Evolutionary conservation across 2,113 vertebrate genomes (phyloP).

Genomic region (Scatophagus argus): DNA sequence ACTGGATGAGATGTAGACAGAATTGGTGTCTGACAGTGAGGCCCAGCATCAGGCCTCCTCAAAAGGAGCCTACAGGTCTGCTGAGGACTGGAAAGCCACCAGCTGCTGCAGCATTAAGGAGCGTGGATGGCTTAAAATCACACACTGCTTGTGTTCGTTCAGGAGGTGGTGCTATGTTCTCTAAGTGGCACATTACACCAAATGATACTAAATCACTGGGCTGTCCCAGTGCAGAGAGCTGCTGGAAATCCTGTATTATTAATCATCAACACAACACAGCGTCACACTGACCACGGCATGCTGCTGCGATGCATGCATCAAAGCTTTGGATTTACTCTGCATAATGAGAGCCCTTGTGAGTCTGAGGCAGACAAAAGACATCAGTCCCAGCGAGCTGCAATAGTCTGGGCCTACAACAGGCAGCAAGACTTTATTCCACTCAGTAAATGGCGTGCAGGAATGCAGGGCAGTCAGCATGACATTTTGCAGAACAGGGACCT

Average conservation of each 20-base stretch:
- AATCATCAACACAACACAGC: conserved; percentile 11
- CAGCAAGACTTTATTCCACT: background rate
- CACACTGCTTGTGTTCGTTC: background rate
- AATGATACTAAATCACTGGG: conserved; percentile 22
- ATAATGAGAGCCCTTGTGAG: background rate
- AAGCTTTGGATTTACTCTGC: background rate
- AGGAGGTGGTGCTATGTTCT: conserved; percentile 14
- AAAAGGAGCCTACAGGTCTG: conserved; percentile 35
- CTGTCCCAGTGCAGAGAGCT: conserved; percentile 25
- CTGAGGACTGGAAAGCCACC: conserved; percentile 25
- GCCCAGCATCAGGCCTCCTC: conserved; percentile 40
- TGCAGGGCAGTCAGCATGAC: conserved; percentile 21
- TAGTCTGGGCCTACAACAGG: conserved; percentile 55
- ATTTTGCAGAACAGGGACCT: background rate
- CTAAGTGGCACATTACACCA: conserved; percentile 7
- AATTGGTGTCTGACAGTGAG: conserved; percentile 28
- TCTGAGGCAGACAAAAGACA: conserved; percentile 29
- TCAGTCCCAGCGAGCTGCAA: conserved; percentile 6
- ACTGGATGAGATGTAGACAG: conserved; percentile 53
- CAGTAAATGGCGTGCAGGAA: conserved; percentile 8
- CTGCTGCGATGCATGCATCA: conserved; percentile 28
- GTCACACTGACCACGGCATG: background rate
- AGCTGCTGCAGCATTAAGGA: conserved; percentile 18
- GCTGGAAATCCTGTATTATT: background rate
- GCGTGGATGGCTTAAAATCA: conserved; percentile 5